These are phyloP conservation scores for Bambusicola thoracicus DNA, from an alignment of 2,113 vertebrate genomes.

Conservation along the genomic window DNA sequence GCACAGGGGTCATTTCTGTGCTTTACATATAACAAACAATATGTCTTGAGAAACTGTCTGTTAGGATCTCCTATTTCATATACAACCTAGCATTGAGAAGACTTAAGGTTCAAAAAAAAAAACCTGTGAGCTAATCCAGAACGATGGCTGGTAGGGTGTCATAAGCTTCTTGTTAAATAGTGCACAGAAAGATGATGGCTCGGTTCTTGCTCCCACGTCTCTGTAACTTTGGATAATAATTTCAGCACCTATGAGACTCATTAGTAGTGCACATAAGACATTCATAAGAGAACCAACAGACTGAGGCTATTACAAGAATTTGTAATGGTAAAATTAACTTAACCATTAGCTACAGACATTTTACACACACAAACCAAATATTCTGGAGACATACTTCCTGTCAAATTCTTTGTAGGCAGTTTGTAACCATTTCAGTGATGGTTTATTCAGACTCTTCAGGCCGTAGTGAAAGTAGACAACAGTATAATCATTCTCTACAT, in stretches of 20 bases:
- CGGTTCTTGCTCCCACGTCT: background rate
- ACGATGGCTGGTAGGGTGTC: background rate
- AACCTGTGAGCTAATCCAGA: background rate
- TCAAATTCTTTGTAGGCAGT: slow-evolving; percentile 86
- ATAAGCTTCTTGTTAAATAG: background rate
- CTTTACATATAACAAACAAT: background rate
- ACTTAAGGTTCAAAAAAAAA: background rate
- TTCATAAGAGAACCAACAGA: background rate
- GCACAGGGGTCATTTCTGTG: fast-evolving
- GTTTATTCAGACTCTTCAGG: slow-evolving; percentile 87
- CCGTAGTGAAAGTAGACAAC: slow-evolving; percentile 88
- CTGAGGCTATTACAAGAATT: background rate
- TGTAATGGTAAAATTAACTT: background rate
- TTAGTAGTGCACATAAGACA: background rate
- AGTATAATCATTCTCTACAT: slow-evolving; percentile 86
- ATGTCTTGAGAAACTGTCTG: fast-evolving
- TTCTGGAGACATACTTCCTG: slow-evolving; percentile 80
- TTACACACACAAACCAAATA: background rate
- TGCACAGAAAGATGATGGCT: background rate
- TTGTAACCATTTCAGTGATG: slow-evolving; percentile 84
- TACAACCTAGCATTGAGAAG: background rate
- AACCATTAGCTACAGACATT: background rate
- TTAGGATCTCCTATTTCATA: background rate
- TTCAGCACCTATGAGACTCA: background rate
- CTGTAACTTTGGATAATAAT: background rate